Conservation (phyloP, 2,797 vertebrate species). For the Pantherophis alleghaniensis region DNA sequence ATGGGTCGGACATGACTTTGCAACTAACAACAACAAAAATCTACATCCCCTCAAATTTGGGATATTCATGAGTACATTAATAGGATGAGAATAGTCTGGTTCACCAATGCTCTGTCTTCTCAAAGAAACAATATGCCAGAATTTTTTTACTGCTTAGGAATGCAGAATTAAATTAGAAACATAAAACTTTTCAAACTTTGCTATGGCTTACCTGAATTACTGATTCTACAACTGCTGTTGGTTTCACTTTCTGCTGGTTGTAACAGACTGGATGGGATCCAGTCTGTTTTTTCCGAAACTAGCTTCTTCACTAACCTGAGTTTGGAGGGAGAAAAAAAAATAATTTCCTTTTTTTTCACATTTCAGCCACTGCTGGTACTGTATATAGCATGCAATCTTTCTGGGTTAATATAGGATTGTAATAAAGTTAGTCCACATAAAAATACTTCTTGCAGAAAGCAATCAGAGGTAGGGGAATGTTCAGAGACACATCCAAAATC, state of each 20-base stretch:
- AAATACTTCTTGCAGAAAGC: neutral
- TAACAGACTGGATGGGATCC: constrained; percentile 75
- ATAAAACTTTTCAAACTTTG: neutral
- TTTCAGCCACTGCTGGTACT: neutral
- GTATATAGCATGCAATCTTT: neutral
- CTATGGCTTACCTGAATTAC: constrained; percentile 67
- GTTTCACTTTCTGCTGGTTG: constrained; percentile 73
- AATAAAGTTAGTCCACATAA: neutral
- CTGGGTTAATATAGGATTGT: neutral
- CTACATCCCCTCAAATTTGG: neutral
- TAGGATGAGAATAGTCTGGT: neutral
- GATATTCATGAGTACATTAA: neutral
- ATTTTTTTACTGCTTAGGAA: neutral
- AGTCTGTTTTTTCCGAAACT: constrained; percentile 77
- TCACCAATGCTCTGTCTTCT: neutral
- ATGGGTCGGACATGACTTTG: too few relatives aligned
- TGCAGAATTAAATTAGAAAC: neutral
- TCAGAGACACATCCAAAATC: neutral
- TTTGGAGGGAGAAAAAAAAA: constrained; percentile 31
- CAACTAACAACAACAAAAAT: too few relatives aligned
- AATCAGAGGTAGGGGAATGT: neutral
- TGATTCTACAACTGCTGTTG: constrained; percentile 65
- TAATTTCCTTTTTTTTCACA: neutral
- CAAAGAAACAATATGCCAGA: neutral
- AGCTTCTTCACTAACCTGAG: constrained; percentile 83